phyloP scores from a whole-genome alignment of 2,888 invertebrate genomes.

The Oxycera nigricornis region DNA sequence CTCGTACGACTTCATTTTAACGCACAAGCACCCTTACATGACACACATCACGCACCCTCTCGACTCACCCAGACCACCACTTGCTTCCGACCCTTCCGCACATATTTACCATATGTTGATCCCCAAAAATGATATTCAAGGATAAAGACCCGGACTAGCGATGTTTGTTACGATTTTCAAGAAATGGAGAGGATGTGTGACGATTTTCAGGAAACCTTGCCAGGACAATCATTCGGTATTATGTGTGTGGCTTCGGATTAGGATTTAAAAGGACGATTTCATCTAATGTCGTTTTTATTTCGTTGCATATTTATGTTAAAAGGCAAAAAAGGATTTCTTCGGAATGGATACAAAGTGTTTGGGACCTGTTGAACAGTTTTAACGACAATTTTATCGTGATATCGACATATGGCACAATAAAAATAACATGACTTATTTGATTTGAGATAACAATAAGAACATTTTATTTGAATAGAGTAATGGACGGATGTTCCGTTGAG shows the following conservation, averaged over 20 bases:
- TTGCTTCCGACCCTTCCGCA: neutral
- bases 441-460: too few species aligned
- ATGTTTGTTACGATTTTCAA: neutral
- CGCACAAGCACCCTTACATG: neutral
- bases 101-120: neutral
- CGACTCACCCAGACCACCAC: neutral
- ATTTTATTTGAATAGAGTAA: too few species aligned
- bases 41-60: neutral
- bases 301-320: too few species aligned
- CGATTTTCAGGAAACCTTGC: neutral
- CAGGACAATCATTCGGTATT: neutral
- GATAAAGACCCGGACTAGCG: neutral
- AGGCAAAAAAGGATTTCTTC: too few species aligned
- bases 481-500: too few species aligned
- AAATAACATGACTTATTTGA: too few species aligned
- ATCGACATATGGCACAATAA: neutral
- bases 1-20: neutral
- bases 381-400: neutral
- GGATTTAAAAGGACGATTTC: slow-evolving; percentile 2
- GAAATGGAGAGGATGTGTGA: neutral
- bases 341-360: neutral
- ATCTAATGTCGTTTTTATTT: neutral
- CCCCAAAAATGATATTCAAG: neutral
- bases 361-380: neutral
- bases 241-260: neutral